Evolutionary conservation across 2,888 invertebrate species (phyloP).

Genomic region (Tetropium fuscum): DNA sequence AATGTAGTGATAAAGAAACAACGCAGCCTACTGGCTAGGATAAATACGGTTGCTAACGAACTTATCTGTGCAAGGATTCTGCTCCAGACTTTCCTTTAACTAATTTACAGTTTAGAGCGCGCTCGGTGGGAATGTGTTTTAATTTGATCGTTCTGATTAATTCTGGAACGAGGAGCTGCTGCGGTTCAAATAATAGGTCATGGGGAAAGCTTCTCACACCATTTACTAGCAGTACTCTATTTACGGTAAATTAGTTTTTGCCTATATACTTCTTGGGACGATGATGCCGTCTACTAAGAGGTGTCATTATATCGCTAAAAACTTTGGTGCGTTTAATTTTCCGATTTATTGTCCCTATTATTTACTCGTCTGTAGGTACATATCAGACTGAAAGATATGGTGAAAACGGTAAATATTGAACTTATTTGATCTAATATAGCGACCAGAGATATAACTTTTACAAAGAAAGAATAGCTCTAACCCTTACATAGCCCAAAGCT

Average conservation of each 20-base stretch:
- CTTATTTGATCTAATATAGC: constrained; percentile 3
- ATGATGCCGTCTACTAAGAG: too few species aligned
- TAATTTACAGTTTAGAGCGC: constrained; percentile 7
- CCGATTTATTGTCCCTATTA: neutral
- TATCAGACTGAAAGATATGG: neutral
- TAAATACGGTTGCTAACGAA: constrained; percentile 41
- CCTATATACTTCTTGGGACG: too few species aligned
- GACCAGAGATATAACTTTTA: neutral
- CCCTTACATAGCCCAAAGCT: constrained; percentile 8
- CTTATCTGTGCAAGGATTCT: constrained; percentile 29
- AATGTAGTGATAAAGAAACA: constrained; percentile 31
- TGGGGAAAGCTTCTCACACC: too few species aligned
- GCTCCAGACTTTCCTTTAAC: constrained; percentile 20
- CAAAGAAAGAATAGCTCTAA: constrained; percentile 1
- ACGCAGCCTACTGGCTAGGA: constrained; percentile 31
- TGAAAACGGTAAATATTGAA: constrained; percentile 2
- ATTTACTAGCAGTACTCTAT: too few species aligned
- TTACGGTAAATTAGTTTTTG: too few species aligned
- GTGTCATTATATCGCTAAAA: neutral
- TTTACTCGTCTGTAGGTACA: neutral
- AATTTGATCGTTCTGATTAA: constrained; percentile 9
- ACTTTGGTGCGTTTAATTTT: neutral
- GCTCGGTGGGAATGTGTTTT: constrained; percentile 1
- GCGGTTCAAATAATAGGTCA: too few species aligned
- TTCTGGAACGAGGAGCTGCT: neutral